Evolutionary conservation across 2,797 vertebrate genomes (phyloP).

Genomic region (Pteronotus mesoamericanus): DNA sequence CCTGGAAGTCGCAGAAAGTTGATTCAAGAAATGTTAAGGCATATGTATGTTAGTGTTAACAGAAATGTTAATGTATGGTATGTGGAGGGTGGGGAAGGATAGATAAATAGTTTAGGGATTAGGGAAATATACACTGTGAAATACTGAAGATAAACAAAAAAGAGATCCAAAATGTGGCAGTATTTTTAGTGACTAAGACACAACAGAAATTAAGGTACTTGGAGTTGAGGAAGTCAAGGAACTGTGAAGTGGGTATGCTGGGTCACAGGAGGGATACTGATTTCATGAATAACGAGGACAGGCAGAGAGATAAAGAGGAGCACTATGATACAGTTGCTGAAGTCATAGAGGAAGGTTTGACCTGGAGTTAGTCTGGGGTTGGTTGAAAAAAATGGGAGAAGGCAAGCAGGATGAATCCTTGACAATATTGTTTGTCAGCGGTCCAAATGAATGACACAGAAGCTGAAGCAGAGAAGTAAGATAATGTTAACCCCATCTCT

Average conservation of each 20-base stretch:
- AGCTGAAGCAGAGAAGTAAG: neutral
- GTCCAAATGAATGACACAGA: neutral
- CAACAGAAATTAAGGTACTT: neutral
- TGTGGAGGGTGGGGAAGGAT: neutral
- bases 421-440: neutral
- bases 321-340: conserved; percentile 1
- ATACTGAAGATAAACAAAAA: neutral
- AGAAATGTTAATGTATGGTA: no score
- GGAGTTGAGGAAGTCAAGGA: neutral
- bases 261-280: neutral
- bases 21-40: neutral
- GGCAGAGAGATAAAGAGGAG: neutral
- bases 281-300: neutral
- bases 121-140: neutral
- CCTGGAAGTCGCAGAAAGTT: neutral
- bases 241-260: neutral
- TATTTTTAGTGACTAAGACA: neutral
- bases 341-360: conserved; percentile 23
- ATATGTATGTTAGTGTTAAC: no score
- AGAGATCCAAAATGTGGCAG: neutral
- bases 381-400: neutral
- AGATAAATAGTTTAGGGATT: neutral
- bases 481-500: neutral
- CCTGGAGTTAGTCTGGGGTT: neutral
- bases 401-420: neutral